These are phyloP conservation scores for Drosophila insularis DNA, from an alignment of 1,140 invertebrate genomes.

Conservation along the genomic window DNA sequence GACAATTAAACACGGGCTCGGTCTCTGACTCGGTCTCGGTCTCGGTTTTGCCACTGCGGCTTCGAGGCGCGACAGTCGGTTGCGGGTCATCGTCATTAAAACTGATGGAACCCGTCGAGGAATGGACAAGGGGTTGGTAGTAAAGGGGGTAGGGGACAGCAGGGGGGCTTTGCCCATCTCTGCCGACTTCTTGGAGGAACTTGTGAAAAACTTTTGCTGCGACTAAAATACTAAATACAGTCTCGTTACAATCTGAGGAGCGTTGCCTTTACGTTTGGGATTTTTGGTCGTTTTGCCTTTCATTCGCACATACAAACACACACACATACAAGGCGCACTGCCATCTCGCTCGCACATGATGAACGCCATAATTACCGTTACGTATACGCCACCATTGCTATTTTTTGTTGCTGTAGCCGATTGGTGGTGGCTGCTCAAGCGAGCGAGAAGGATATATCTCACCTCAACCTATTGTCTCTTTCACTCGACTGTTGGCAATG, in stretches of 20 bases:
- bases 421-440: conserved; percentile 51
- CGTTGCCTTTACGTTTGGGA: conserved; percentile 40
- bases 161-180: conserved; percentile 20
- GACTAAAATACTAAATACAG: conserved; percentile 81
- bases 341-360: conserved; percentile 64
- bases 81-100: conserved; percentile 54
- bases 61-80: conserved; percentile 29
- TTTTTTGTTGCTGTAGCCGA: conserved; percentile 70
- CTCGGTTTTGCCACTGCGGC: conserved; percentile 25
- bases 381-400: conserved; percentile 81
- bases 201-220: conserved; percentile 75
- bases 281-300: conserved; percentile 24
- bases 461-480: conserved; percentile 6
- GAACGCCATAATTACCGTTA: conserved; percentile 82
- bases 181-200: conserved; percentile 43
- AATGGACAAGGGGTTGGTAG: conserved; percentile 32
- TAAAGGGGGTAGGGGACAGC: background rate
- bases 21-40: background rate
- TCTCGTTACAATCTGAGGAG: conserved; percentile 80
- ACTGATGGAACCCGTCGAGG: conserved; percentile 2
- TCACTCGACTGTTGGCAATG: conserved; percentile 2
- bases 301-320: conserved; percentile 18
- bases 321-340: background rate
- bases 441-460: conserved; percentile 36
- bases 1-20: conserved; percentile 66